Percentiles rank a stretch among this genome's conserved stretches.
These are phyloP conservation scores for Eupithecia tripunctaria DNA, from an alignment of 2,888 invertebrate species.

Conservation along the genomic window DNA sequence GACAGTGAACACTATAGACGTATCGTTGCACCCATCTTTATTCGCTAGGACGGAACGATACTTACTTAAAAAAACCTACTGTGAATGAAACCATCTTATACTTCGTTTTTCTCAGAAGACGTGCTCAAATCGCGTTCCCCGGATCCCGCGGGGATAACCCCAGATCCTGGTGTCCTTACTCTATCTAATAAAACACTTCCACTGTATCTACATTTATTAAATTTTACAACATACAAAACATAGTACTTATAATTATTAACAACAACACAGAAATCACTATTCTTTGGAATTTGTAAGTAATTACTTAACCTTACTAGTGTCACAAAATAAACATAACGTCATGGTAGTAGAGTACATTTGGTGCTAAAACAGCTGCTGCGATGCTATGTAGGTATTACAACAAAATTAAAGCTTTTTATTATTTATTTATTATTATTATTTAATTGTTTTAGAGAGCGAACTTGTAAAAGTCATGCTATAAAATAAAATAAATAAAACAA, in stretches of 20 bases:
- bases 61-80: too few relatives aligned
- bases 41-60: too few relatives aligned
- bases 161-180: background rate
- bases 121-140: too few relatives aligned
- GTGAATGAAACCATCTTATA: too few relatives aligned
- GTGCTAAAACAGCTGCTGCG: background rate
- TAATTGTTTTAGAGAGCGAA: background rate
- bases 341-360: background rate
- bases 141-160: too few relatives aligned
- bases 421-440: too few relatives aligned
- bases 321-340: too few relatives aligned
- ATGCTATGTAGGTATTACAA: background rate
- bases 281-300: slow-evolving; percentile 1
- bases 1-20: too few relatives aligned
- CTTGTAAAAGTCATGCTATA: background rate
- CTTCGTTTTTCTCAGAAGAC: too few relatives aligned
- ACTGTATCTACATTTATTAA: slow-evolving; percentile 11
- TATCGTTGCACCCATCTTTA: too few relatives aligned
- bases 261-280: slow-evolving; percentile 17
- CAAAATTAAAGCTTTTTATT: too few relatives aligned
- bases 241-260: slow-evolving; percentile 9
- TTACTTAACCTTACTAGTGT: background rate
- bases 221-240: slow-evolving; percentile 21
- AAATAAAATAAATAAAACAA: background rate
- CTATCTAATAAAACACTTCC: background rate